phyloP scores from a whole-genome alignment of 2,888 invertebrate genomes.

The Furcula furcula region DNA sequence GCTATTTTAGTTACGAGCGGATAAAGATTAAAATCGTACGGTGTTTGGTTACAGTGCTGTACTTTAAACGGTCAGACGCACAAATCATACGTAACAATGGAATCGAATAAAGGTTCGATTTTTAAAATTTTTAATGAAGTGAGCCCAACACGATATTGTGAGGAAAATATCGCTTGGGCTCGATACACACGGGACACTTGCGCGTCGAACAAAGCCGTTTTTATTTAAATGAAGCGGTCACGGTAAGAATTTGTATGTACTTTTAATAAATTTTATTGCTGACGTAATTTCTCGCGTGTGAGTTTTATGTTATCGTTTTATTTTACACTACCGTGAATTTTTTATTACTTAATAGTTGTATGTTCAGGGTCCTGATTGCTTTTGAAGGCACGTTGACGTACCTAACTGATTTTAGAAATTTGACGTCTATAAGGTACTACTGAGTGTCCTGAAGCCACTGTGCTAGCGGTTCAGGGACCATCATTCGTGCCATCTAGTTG shows the following conservation, averaged over 20 bases:
- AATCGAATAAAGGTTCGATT: constrained; percentile 66
- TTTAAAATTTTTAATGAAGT: constrained; percentile 77
- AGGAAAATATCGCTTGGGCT: constrained; percentile 57
- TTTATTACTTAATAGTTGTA: not conserved
- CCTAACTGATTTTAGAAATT: too few species aligned
- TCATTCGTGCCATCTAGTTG: too few species aligned
- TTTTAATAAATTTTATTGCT: not conserved
- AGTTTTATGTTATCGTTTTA: not conserved
- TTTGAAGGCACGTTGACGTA: too few species aligned
- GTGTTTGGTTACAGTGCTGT: constrained; percentile 41
- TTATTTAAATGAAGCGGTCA: not conserved
- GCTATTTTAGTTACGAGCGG: constrained; percentile 24
- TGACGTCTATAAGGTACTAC: too few species aligned
- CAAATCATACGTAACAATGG: constrained; percentile 73
- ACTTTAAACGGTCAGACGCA: constrained; percentile 62
- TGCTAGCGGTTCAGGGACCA: too few species aligned
- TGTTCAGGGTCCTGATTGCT: too few species aligned
- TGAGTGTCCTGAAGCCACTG: too few species aligned
- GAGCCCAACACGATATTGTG: constrained; percentile 65
- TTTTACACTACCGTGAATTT: not conserved
- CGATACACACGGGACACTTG: constrained; percentile 41
- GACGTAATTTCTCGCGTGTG: not conserved
- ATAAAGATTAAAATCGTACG: constrained; percentile 40
- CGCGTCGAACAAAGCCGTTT: constrained; percentile 11
- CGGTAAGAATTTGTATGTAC: too few species aligned